These are phyloP conservation scores for Tyrophagus putrescentiae DNA, from an alignment of 1,140 invertebrate genomes.

Conservation along the genomic window DNA sequence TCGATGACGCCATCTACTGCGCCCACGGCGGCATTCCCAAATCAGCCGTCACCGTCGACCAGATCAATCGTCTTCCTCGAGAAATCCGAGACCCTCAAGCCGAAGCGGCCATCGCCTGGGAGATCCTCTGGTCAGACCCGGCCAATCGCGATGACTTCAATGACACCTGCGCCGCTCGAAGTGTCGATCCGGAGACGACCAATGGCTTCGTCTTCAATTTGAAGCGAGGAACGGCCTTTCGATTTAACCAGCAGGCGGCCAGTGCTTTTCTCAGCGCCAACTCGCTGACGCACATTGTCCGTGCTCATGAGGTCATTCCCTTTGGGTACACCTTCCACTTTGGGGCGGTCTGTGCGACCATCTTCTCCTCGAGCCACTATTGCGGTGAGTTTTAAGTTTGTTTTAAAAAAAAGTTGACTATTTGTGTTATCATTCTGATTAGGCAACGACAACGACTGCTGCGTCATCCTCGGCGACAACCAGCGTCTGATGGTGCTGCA, in stretches of 20 bases:
- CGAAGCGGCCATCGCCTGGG: slow-evolving; percentile 52
- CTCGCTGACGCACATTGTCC: slow-evolving; percentile 47
- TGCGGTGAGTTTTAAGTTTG: too few relatives aligned
- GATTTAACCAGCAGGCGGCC: slow-evolving; percentile 51
- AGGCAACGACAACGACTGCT: slow-evolving; percentile 47
- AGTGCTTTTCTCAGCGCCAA: slow-evolving; percentile 47
- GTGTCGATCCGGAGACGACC: background rate
- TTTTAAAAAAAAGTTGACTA: too few relatives aligned
- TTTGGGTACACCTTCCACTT: slow-evolving; percentile 35
- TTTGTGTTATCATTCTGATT: too few relatives aligned
- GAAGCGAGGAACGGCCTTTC: slow-evolving; percentile 50
- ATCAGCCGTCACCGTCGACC: slow-evolving; percentile 29
- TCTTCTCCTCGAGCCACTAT: slow-evolving; percentile 51
- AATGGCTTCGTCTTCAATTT: slow-evolving; percentile 48
- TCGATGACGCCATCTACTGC: slow-evolving; percentile 55
- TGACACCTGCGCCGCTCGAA: background rate
- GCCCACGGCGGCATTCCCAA: slow-evolving; percentile 57
- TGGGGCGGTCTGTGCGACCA: slow-evolving; percentile 45
- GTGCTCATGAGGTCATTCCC: slow-evolving; percentile 53
- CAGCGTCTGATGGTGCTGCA: slow-evolving; percentile 41
- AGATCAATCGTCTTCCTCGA: slow-evolving; percentile 39
- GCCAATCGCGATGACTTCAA: slow-evolving; percentile 32
- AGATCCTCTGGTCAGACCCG: slow-evolving; percentile 62
- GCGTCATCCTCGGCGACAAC: slow-evolving; percentile 45
- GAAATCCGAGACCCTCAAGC: slow-evolving; percentile 45